phyloP scores from a whole-genome alignment of 2,113 vertebrate genomes.

The Seriola quinqueradiata region DNA sequence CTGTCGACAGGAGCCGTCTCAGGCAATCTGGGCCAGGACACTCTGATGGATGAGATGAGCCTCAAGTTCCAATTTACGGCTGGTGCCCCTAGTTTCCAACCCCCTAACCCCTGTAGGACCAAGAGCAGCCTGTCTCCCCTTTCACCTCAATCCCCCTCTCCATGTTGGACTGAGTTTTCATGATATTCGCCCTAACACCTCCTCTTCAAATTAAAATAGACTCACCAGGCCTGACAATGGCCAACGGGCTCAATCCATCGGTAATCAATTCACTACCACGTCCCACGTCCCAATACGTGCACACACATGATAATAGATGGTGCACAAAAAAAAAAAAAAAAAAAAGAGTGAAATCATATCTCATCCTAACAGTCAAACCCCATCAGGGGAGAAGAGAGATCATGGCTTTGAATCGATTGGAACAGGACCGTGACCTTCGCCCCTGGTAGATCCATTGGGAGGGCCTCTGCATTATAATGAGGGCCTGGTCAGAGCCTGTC shows the following conservation, averaged over 20 bases:
- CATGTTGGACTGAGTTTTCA: slow-evolving; percentile 23
- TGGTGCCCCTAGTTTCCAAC: slow-evolving; percentile 24
- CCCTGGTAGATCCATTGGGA: slow-evolving; percentile 40
- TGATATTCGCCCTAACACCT: not conserved
- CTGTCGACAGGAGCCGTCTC: slow-evolving; percentile 61
- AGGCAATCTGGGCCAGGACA: slow-evolving; percentile 66
- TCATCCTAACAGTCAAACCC: slow-evolving; percentile 32
- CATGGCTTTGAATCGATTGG: slow-evolving; percentile 55
- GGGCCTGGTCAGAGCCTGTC: slow-evolving; percentile 22
- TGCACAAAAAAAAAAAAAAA: not conserved
- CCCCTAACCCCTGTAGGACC: slow-evolving; percentile 41
- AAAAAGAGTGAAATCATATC: slow-evolving; percentile 29
- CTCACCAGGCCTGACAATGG: not conserved
- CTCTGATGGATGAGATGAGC: slow-evolving; percentile 68
- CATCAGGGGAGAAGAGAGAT: slow-evolving; percentile 10
- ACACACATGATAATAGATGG: not conserved
- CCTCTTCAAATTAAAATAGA: not conserved
- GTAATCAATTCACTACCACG: slow-evolving; percentile 4
- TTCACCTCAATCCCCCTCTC: slow-evolving; percentile 38
- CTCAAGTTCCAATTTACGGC: slow-evolving; percentile 58
- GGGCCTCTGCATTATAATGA: slow-evolving; percentile 51
- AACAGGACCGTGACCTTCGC: slow-evolving; percentile 56
- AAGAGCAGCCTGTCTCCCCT: slow-evolving; percentile 28
- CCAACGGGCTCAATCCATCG: not conserved
- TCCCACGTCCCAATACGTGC: slow-evolving; percentile 20